Evolutionary conservation across 2,113 vertebrate species (phyloP), one percentile per base, ranked within the genome.

Genomic region (Salvator merianae): DNA sequence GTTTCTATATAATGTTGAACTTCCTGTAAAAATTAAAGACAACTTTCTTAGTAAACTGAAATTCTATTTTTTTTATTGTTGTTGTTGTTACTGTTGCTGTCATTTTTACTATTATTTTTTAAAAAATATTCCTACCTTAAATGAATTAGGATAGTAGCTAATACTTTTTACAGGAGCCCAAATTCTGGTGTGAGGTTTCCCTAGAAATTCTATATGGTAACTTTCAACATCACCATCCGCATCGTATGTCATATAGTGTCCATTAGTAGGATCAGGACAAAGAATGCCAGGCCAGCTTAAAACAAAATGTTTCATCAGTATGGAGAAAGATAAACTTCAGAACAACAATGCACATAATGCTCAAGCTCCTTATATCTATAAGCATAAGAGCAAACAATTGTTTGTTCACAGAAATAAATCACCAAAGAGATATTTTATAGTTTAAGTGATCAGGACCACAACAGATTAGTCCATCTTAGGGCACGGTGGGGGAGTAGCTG

Each of bases 171-270:
- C 88, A 47, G 87, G 80, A 82, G 93, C 91, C 95, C 95, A 96
- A 81, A 81, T 87, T 84, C 88, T 94, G 34, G 95, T 92, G 80
- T 92, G 95, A 2, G 95, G 95, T 71, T 94, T 89, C 32, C 95
- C 96, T 71, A 96, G 88, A 86, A 95, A 96, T 89, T 96, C 95
- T 86, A 94, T 74, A 53, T 96, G 95, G 91, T 96, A 95, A 26
- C 69, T 63, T 77, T 91, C 87, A 87, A 94, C 91, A 89, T 94
- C 72, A 81, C 94, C 94, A 89, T 95, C 91, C 24, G 38, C 38
- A 69, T 94, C 93, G 84, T 90, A 87, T 38, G 24, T 89, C 84
- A 94, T 90, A 66, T 95, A 94, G 43, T 92, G 80, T 55, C 84
- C 84, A 88, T 84, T 91, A 77, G 89, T 72, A 74, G 91, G 91